Conservation (phyloP, 2,888 invertebrate genomes). For the Macrophya annulata region DNA sequence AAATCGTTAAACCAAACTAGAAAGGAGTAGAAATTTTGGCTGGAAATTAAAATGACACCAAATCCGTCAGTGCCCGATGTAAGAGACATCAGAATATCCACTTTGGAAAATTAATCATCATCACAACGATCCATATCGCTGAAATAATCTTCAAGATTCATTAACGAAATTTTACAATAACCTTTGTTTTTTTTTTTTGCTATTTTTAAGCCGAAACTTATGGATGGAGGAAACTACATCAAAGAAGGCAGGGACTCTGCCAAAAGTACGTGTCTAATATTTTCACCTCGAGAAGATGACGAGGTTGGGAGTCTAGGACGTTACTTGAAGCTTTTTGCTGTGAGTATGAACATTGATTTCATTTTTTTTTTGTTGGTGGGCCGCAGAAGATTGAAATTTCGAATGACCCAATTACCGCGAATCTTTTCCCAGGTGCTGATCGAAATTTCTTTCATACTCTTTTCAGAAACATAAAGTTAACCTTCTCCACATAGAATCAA, state of each 20-base stretch:
- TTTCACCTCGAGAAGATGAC: constrained; percentile 91
- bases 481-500: constrained; percentile 95
- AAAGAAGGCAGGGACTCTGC: constrained; percentile 89
- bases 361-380: neutral
- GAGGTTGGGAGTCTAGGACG: constrained; percentile 94
- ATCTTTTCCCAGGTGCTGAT: neutral
- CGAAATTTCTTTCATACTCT: neutral
- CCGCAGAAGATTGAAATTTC: too few relatives aligned
- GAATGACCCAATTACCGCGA: neutral
- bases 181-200: neutral
- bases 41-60: constrained; percentile 26
- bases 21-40: neutral
- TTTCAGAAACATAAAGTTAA: constrained; percentile 85
- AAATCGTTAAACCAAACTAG: neutral
- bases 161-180: neutral
- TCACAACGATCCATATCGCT: neutral
- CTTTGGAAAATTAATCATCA: neutral
- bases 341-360: constrained; percentile 72
- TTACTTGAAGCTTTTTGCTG: constrained; percentile 94
- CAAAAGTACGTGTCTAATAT: constrained; percentile 91
- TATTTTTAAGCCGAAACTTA: constrained; percentile 86
- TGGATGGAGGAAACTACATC: constrained; percentile 92
- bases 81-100: neutral
- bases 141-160: neutral
- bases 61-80: constrained; percentile 30